Conservation (phyloP, 2,797 vertebrate genomes). For the Vespertilio murinus region DNA sequence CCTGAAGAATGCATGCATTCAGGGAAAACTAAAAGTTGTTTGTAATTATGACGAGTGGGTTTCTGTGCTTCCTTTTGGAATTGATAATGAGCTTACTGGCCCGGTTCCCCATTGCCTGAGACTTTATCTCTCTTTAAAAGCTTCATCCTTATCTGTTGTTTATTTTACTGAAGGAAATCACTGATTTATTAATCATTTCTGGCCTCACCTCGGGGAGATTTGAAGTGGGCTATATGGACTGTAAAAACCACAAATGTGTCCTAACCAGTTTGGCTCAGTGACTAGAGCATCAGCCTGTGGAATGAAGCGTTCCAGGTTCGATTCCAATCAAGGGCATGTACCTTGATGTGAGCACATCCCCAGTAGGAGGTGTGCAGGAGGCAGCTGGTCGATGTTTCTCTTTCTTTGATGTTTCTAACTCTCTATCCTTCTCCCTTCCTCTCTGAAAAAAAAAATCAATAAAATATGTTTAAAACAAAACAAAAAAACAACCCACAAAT, state of each 20-base stretch:
- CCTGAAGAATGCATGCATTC: constrained; percentile 57
- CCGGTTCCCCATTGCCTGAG: background rate
- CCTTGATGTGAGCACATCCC: too few relatives aligned
- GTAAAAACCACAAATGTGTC: background rate
- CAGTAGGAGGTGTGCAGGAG: too few relatives aligned
- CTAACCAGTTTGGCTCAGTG: too few relatives aligned
- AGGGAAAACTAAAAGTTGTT: constrained; percentile 65
- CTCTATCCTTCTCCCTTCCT: too few relatives aligned
- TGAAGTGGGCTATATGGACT: background rate
- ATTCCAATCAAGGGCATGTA: too few relatives aligned
- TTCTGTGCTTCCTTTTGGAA: constrained; percentile 60
- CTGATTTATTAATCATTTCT: background rate
- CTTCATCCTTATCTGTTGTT: background rate
- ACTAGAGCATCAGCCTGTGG: too few relatives aligned
- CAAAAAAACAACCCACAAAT: background rate
- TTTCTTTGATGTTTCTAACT: too few relatives aligned
- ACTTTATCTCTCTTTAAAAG: background rate
- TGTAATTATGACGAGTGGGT: constrained; percentile 52
- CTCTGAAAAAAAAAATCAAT: too few relatives aligned
- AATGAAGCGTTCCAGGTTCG: too few relatives aligned
- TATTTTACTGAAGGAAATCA: background rate
- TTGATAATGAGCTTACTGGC: background rate
- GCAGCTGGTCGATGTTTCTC: too few relatives aligned
- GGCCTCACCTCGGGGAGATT: background rate
- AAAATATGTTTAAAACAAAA: too few relatives aligned